Percentiles rank a stretch among this genome's conserved stretches.
Conservation (phyloP, 2,888 invertebrate species). For the Drosophila borealis region DNA sequence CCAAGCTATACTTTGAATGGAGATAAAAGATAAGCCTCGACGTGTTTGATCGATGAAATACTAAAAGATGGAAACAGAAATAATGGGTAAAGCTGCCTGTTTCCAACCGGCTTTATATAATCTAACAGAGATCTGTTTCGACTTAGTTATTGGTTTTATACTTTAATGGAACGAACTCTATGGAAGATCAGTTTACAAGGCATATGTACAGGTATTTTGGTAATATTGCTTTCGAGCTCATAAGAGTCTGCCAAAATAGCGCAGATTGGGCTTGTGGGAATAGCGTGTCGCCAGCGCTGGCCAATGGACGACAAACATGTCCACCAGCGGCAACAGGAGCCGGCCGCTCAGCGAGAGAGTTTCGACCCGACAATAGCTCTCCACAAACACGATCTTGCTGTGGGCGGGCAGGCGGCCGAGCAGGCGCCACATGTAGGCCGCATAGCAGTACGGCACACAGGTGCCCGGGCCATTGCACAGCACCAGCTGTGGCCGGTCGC, state of each 20-base stretch:
- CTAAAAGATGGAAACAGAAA: too few species aligned
- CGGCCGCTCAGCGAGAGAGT: slow-evolving; percentile 95
- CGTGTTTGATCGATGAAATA: too few species aligned
- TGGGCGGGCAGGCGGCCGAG: slow-evolving; percentile 87
- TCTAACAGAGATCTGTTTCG: too few species aligned
- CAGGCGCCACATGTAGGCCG: slow-evolving; percentile 90
- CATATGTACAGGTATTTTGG: background rate
- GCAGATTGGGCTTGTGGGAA: slow-evolving; percentile 85
- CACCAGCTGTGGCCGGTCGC: slow-evolving; percentile 91
- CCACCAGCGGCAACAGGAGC: slow-evolving; percentile 92
- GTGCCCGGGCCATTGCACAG: slow-evolving; percentile 98
- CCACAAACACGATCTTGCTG: slow-evolving; percentile 94
- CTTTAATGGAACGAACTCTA: too few species aligned
- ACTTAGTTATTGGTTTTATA: too few species aligned
- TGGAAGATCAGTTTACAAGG: background rate
- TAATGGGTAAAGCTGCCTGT: too few species aligned
- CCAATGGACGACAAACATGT: slow-evolving; percentile 97
- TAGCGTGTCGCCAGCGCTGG: slow-evolving; percentile 87
- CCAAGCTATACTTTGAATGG: too few species aligned
- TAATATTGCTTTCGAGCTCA: slow-evolving; percentile 79
- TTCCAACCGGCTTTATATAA: too few species aligned
- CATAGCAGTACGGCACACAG: slow-evolving; percentile 95
- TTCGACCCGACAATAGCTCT: slow-evolving; percentile 97
- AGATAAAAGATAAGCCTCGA: too few species aligned
- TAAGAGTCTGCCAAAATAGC: slow-evolving; percentile 91